These are phyloP conservation scores for Acanthornis magna DNA, from an alignment of 2,797 vertebrate species.

Conservation along the genomic window DNA sequence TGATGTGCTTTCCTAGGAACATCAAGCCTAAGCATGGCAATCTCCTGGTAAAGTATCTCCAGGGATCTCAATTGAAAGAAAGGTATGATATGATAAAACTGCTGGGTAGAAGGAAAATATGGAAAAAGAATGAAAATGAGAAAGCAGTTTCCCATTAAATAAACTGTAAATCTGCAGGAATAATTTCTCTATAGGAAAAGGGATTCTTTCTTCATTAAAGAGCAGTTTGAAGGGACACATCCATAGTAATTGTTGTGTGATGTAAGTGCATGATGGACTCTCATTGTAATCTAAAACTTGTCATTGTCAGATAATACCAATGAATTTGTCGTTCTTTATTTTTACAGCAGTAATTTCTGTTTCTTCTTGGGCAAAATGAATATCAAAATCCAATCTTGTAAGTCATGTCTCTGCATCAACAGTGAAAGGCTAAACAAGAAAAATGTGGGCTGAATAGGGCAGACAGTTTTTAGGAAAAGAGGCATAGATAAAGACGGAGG, in stretches of 20 bases:
- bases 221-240: background rate
- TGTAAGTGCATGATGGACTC: background rate
- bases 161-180: background rate
- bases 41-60: constrained; percentile 46
- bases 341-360: background rate
- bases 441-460: background rate
- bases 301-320: background rate
- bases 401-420: background rate
- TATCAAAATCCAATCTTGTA: background rate
- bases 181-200: background rate
- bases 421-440: background rate
- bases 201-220: background rate
- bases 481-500: background rate
- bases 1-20: constrained; percentile 37
- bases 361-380: background rate
- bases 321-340: background rate
- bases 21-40: constrained; percentile 35
- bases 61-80: constrained; percentile 47
- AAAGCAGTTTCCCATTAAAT: background rate
- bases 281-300: background rate
- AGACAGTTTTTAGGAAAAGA: background rate
- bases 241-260: background rate
- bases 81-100: constrained; percentile 22
- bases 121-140: constrained; percentile 9
- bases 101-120: constrained; percentile 31